A percentile compares a stretch with the other conserved stretches of the same genome.
phyloP scores from a whole-genome alignment of 2,797 vertebrate species.

The Gastrophryne carolinensis region DNA sequence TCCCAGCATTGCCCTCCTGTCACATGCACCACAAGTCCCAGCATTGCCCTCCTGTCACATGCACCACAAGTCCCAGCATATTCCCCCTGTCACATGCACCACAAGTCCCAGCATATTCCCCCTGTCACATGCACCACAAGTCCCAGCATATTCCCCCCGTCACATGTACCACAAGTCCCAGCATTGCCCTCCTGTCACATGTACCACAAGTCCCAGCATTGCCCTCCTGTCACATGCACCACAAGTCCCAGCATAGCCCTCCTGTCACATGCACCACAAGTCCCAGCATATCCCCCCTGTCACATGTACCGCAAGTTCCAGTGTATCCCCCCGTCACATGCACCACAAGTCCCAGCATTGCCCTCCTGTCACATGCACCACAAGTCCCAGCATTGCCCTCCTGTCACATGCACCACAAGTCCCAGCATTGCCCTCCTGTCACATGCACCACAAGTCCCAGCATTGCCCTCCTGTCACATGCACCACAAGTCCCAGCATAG shows the following conservation, averaged over 20 bases:
- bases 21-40: not conserved
- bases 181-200: too few species aligned
- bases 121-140: not conserved
- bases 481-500: not conserved
- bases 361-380: not conserved
- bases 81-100: not conserved
- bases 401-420: not conserved
- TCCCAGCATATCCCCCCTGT: not conserved
- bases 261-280: not conserved
- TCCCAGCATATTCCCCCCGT: too few species aligned
- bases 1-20: too few species aligned
- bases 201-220: not conserved
- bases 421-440: not conserved
- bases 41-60: not conserved
- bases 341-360: not conserved
- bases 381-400: not conserved
- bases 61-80: not conserved
- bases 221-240: not conserved
- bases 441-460: not conserved
- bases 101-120: not conserved
- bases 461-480: not conserved
- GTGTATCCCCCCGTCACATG: not conserved
- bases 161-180: not conserved
- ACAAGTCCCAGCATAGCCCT: not conserved
- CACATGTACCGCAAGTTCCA: not conserved